A percentile compares a stretch with the other conserved stretches of the same genome.
Conservation (phyloP, 2,113 vertebrate genomes). For the Neogobius melanostomus region DNA sequence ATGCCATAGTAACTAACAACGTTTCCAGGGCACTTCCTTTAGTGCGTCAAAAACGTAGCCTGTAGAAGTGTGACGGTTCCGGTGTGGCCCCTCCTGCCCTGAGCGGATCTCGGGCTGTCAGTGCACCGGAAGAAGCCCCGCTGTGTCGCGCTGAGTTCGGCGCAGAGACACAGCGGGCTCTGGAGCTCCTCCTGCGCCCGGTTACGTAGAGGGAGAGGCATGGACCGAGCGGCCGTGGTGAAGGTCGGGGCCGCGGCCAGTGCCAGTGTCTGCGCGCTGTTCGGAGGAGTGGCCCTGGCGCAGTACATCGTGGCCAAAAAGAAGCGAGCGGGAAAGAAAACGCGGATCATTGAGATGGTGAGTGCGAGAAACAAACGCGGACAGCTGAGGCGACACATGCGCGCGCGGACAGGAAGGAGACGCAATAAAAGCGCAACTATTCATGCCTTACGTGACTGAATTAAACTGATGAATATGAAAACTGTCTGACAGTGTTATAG, state of each 20-base stretch:
- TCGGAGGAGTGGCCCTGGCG: constrained; percentile 87
- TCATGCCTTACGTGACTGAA: no score
- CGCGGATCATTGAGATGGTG: constrained; percentile 96
- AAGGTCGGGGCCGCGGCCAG: constrained; percentile 90
- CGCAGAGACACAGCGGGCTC: constrained; percentile 15
- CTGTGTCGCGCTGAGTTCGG: constrained; percentile 13
- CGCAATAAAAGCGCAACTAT: constrained; percentile 28
- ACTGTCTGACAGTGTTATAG: neutral
- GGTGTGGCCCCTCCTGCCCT: neutral
- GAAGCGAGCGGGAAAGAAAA: constrained; percentile 93
- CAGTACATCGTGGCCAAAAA: constrained; percentile 94
- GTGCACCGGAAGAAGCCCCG: neutral
- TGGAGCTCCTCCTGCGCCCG: neutral
- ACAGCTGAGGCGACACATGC: neutral
- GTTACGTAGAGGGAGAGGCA: constrained; percentile 14
- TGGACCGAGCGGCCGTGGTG: constrained; percentile 81
- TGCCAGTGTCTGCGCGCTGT: constrained; percentile 86
- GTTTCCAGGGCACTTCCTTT: no score
- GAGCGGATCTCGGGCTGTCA: constrained; percentile 42
- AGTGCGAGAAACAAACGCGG: constrained; percentile 41
- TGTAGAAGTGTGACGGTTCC: neutral
- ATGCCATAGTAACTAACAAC: no score
- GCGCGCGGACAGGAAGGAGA: constrained; percentile 4
- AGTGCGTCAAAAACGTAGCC: no score
- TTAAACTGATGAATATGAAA: neutral